Conservation (phyloP, 2,113 vertebrate species). For the Typhlomys cinereus region DNA sequence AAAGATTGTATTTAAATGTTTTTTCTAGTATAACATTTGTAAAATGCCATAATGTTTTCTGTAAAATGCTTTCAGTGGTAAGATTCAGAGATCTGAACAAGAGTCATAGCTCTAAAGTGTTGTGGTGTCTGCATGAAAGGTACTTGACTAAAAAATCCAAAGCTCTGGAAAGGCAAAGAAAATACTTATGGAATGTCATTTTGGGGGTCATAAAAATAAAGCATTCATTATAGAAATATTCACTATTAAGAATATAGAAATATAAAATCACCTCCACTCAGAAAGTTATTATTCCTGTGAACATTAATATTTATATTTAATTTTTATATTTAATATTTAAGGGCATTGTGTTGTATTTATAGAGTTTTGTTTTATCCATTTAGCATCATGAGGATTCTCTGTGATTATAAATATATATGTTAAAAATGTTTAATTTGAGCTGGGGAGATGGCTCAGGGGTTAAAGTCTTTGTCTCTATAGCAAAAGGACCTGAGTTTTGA, state of each 20-base stretch:
- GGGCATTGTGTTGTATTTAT: not conserved
- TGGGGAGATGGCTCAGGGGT: no score
- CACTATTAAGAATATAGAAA: slow-evolving; percentile 23
- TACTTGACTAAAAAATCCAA: slow-evolving; percentile 26
- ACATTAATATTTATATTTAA: not conserved
- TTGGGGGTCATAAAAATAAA: slow-evolving; percentile 9
- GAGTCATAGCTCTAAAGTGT: not conserved
- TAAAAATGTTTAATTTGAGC: slow-evolving; percentile 44
- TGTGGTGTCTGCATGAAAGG: not conserved
- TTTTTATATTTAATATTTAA: not conserved
- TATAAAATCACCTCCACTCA: slow-evolving; percentile 8
- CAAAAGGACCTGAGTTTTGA: no score
- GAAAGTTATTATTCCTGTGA: slow-evolving; percentile 2
- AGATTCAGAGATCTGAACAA: not conserved
- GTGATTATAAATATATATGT: slow-evolving; percentile 46
- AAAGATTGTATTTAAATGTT: slow-evolving; percentile 7
- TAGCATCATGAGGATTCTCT: slow-evolving; percentile 39
- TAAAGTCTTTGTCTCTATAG: no score
- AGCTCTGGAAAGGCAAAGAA: not conserved
- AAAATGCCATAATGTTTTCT: slow-evolving; percentile 26
- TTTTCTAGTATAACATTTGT: slow-evolving; percentile 36
- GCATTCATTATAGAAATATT: slow-evolving; percentile 32
- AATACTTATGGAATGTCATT: slow-evolving; percentile 36
- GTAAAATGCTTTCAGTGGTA: slow-evolving; percentile 40
- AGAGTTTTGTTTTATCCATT: not conserved